These are phyloP conservation scores for Brachyistius frenatus DNA, from an alignment of 2,113 vertebrate genomes.

Conservation along the genomic window DNA sequence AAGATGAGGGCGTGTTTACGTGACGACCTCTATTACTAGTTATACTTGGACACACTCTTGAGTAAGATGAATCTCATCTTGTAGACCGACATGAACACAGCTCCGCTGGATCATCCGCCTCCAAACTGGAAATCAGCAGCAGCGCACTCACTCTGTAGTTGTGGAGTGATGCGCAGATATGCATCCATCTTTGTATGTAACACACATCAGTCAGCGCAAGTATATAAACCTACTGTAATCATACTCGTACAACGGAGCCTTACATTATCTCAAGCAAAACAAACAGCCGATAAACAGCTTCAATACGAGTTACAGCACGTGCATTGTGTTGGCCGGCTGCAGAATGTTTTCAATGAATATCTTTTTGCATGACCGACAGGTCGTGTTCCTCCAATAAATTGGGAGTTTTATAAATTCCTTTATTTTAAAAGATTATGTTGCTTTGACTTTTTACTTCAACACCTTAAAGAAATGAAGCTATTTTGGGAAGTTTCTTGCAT, in stretches of 20 bases:
- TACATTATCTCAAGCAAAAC: neutral
- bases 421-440: neutral
- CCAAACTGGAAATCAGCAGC: neutral
- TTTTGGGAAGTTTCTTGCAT: neutral
- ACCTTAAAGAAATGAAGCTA: neutral
- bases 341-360: neutral
- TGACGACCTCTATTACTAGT: neutral
- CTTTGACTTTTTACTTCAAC: neutral
- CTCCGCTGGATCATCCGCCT: neutral
- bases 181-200: too few relatives aligned
- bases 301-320: neutral
- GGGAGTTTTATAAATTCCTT: neutral
- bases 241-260: neutral
- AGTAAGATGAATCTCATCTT: neutral
- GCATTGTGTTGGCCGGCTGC: neutral
- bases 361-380: conserved; percentile 10
- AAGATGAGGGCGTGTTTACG: neutral
- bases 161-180: too few relatives aligned
- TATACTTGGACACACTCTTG: neutral
- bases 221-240: conserved; percentile 2
- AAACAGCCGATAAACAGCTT: neutral
- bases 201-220: too few relatives aligned
- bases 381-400: neutral
- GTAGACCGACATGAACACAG: neutral
- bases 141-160: neutral